phyloP scores from a whole-genome alignment of 1,140 invertebrate genomes.

The Philotrypesis tridentata region DNA sequence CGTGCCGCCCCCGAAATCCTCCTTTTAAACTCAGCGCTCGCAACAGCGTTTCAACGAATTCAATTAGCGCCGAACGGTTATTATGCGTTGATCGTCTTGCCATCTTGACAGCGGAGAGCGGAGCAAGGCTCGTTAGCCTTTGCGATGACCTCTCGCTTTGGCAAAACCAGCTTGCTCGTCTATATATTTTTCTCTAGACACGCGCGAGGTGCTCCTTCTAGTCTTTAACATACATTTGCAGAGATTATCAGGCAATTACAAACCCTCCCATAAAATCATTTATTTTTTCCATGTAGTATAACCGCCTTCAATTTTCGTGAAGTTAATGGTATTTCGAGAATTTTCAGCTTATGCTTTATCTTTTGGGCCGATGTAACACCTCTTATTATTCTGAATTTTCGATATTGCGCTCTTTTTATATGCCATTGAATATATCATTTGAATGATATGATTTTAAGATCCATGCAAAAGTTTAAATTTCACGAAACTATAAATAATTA shows the following conservation, averaged over 20 bases:
- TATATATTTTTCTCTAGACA: not conserved
- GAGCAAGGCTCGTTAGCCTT: not conserved
- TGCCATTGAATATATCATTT: no score
- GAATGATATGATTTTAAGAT: no score
- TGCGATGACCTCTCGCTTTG: not conserved
- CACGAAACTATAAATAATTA: no score
- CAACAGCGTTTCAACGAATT: conserved; percentile 31
- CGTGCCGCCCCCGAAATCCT: not conserved
- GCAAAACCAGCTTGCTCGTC: conserved; percentile 2
- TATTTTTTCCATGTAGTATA: conserved; percentile 13
- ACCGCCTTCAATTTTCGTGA: not conserved
- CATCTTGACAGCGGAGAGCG: not conserved
- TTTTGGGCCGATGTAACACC: not conserved
- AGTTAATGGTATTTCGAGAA: not conserved
- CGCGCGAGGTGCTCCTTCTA: not conserved
- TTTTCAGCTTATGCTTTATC: not conserved
- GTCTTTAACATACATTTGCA: not conserved
- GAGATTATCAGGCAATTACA: conserved; percentile 25
- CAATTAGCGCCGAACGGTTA: conserved; percentile 2
- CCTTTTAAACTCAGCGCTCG: not conserved
- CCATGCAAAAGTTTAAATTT: no score
- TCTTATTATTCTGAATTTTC: no score
- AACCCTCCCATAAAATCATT: not conserved
- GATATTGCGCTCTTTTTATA: no score
- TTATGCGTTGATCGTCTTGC: not conserved